Evolutionary conservation across 2,888 invertebrate genomes (phyloP), one percentile per base, ranked within the genome.

Genomic region (Congeria kusceri): DNA sequence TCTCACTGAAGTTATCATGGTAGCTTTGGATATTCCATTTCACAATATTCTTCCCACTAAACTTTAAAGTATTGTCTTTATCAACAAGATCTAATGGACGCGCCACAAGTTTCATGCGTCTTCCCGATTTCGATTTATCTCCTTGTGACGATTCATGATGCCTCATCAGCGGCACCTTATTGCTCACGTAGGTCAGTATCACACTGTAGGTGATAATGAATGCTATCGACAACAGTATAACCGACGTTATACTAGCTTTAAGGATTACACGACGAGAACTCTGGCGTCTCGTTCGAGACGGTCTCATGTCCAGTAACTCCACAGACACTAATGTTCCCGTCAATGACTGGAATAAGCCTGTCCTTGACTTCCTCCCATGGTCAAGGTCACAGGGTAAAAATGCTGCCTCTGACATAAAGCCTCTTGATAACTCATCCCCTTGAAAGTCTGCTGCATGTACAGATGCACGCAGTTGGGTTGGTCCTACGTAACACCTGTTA

Each of bases 121-220:
- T 75, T 47, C 83, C 80, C 7, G 77, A 69, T 71, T 80, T 83
- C 29, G 80, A 83, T 65, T 80, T 80, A 0, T 78, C 78, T n/a
- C 58, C 47, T 13, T 68, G 27, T 9, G 76, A 76, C 0, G 72
- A 73, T 57, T 79, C 85, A 28, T 83, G 77, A 62, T 71, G 84
- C 61, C 82, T 59, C 80, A 81, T 78, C 27, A 69, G 68, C 56
- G 81, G 86, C 46, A 84, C 81, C 61, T 77, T 72, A 58, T 83
- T 83, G 72, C 87, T 84, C 18, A 90, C 83, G 46, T 85, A 88
- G 7, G 80, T 80, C 20, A 90, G 77, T 3, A 88, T 73, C 11
- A 90, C 76, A 15, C 89, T 88, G 76, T 90, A 90, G 5, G 85
- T 78, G 23, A 88, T 64, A 25, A 90, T 83, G 70, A 90, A 90